Conservation (phyloP, 2,888 invertebrate species). For the Blastobasis adustella region DNA sequence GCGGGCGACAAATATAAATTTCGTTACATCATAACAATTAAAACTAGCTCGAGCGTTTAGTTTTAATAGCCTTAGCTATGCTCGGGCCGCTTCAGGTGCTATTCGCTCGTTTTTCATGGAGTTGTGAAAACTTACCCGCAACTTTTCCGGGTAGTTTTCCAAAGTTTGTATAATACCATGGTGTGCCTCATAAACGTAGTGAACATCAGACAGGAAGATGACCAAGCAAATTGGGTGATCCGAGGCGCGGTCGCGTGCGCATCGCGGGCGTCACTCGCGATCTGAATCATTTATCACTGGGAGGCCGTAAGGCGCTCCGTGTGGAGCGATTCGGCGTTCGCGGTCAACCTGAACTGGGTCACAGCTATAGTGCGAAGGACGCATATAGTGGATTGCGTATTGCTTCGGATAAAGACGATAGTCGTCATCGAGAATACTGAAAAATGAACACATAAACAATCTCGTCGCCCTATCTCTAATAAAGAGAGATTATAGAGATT, state of each 20-base stretch:
- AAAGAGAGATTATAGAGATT: no score
- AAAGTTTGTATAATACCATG: background rate
- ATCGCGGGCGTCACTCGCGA: slow-evolving; percentile 23
- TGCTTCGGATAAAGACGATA: no score
- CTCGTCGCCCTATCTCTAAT: no score
- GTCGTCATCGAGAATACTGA: no score
- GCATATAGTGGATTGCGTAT: no score
- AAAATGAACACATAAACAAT: no score
- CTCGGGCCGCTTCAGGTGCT: background rate
- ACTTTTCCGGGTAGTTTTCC: background rate
- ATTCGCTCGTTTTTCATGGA: background rate
- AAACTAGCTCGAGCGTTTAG: background rate
- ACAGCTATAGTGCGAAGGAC: no score
- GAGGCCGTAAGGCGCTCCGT: background rate
- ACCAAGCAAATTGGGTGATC: background rate
- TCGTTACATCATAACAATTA: slow-evolving; percentile 1
- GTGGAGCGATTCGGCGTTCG: no score
- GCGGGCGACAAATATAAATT: background rate
- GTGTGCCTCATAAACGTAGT: no score
- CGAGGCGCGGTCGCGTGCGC: slow-evolving; percentile 9
- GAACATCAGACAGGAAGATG: background rate
- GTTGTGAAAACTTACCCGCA: background rate
- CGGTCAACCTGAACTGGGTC: no score
- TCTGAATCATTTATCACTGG: slow-evolving; percentile 43
- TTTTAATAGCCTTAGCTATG: no score